Conservation (phyloP, 2,113 vertebrate genomes). For the Stigmatopora argus region DNA sequence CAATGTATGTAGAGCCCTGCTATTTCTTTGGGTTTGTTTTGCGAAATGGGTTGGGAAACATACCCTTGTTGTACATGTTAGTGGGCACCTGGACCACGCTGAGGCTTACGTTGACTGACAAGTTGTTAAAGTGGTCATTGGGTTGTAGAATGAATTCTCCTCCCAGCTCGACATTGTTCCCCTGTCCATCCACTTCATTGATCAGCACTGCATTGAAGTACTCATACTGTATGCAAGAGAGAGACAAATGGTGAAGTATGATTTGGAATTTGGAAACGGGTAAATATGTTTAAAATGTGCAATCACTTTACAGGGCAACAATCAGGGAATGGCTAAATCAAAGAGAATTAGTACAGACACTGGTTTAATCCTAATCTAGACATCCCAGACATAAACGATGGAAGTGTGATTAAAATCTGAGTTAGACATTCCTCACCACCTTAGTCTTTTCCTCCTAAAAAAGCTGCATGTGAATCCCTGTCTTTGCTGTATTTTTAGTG, state of each 20-base stretch:
- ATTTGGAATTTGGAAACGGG: constrained; percentile 5
- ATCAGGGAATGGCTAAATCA: constrained; percentile 42
- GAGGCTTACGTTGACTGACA: constrained; percentile 94
- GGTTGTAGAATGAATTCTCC: constrained; percentile 93
- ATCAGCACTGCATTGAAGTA: constrained; percentile 98
- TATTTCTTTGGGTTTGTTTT: too few relatives aligned
- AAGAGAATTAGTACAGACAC: constrained; percentile 10
- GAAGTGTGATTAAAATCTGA: constrained; percentile 46
- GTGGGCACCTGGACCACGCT: constrained; percentile 97
- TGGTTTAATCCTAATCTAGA: constrained; percentile 46
- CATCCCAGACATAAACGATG: constrained; percentile 37
- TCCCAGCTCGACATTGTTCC: constrained; percentile 87
- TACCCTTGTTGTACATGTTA: constrained; percentile 96
- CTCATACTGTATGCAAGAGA: constrained; percentile 80
- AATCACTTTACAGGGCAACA: constrained; percentile 12
- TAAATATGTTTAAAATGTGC: not conserved
- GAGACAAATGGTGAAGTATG: constrained; percentile 1
- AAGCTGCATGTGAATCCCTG: constrained; percentile 40
- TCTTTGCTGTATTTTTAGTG: constrained; percentile 62
- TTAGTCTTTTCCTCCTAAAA: constrained; percentile 20
- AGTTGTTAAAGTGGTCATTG: constrained; percentile 96
- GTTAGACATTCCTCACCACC: constrained; percentile 29
- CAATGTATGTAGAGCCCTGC: not conserved
- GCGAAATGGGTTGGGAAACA: not conserved
- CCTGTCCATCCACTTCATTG: constrained; percentile 90